Conservation (phyloP, 2,797 vertebrate species). For the Sebastes vulpes region DNA sequence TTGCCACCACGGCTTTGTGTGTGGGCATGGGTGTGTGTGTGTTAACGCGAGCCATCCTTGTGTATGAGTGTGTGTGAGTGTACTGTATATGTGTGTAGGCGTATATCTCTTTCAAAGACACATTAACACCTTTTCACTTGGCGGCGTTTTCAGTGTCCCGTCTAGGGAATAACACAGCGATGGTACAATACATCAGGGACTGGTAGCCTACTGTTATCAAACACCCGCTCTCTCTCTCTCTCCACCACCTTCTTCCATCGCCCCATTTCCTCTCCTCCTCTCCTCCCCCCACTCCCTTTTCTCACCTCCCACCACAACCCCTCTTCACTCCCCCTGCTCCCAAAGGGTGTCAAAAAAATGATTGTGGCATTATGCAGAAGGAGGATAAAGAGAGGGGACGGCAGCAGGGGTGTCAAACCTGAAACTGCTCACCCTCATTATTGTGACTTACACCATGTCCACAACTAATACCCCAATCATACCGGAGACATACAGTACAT, state of each 20-base stretch:
- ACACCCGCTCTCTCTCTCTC: slow-evolving; percentile 23
- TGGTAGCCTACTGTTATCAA: slow-evolving; percentile 47
- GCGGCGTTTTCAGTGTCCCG: slow-evolving; percentile 48
- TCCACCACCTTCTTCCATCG: neutral
- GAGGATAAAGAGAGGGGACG: neutral
- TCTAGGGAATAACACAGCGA: slow-evolving; percentile 60
- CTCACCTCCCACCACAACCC: neutral
- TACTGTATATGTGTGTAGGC: neutral
- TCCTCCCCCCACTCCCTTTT: neutral
- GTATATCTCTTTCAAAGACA: slow-evolving; percentile 50
- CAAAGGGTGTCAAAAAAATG: slow-evolving; percentile 19
- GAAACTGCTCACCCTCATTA: neutral
- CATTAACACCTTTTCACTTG: slow-evolving; percentile 76
- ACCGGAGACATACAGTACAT: neutral
- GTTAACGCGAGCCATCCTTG: neutral
- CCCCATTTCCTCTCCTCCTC: slow-evolving; percentile 9
- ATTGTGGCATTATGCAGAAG: slow-evolving; percentile 13
- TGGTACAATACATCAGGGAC: slow-evolving; percentile 64
- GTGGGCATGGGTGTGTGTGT: neutral
- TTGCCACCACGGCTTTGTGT: slow-evolving; percentile 47
- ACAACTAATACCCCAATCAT: neutral
- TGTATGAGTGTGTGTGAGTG: neutral
- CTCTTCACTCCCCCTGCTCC: slow-evolving; percentile 5
- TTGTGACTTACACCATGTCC: neutral
- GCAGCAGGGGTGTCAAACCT: neutral